Evolutionary conservation across 1,140 invertebrate genomes (phyloP).

Genomic region (Drosophila kohkoa): DNA sequence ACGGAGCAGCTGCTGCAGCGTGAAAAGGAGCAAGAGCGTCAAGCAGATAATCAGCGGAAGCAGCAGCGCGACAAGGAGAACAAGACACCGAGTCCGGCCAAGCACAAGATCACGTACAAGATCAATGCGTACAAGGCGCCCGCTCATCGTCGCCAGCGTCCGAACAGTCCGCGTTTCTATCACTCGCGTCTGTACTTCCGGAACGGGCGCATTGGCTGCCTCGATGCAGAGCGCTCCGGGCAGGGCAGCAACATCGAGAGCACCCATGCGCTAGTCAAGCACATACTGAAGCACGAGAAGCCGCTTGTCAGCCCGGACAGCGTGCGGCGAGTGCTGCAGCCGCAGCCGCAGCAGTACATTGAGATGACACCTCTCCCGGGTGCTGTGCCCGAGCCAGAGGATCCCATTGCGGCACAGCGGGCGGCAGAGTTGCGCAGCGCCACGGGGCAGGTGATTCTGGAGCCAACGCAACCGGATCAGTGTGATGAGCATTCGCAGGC

Average conservation of each 20-base stretch:
- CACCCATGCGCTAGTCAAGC: constrained; percentile 81
- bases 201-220: constrained; percentile 82
- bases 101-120: constrained; percentile 69
- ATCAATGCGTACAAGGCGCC: constrained; percentile 77
- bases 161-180: constrained; percentile 70
- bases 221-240: constrained; percentile 67
- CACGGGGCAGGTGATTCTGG: constrained; percentile 59
- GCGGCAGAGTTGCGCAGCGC: constrained; percentile 56
- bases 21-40: constrained; percentile 56
- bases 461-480: constrained; percentile 37
- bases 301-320: constrained; percentile 78
- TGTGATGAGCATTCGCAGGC: constrained; percentile 48
- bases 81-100: constrained; percentile 72
- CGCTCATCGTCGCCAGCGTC: constrained; percentile 58
- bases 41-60: neutral
- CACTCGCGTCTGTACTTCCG: constrained; percentile 81
- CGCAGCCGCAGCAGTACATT: constrained; percentile 52
- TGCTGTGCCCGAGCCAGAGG: constrained; percentile 55
- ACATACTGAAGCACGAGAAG: constrained; percentile 81
- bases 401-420: constrained; percentile 54
- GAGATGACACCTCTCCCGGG: constrained; percentile 64
- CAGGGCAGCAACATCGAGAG: constrained; percentile 77
- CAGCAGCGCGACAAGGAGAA: constrained; percentile 74
- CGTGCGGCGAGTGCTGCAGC: constrained; percentile 65
- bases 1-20: constrained; percentile 75